Evolutionary conservation across 1,140 invertebrate genomes (phyloP).

Genomic region (Drosophila ironensis): DNA sequence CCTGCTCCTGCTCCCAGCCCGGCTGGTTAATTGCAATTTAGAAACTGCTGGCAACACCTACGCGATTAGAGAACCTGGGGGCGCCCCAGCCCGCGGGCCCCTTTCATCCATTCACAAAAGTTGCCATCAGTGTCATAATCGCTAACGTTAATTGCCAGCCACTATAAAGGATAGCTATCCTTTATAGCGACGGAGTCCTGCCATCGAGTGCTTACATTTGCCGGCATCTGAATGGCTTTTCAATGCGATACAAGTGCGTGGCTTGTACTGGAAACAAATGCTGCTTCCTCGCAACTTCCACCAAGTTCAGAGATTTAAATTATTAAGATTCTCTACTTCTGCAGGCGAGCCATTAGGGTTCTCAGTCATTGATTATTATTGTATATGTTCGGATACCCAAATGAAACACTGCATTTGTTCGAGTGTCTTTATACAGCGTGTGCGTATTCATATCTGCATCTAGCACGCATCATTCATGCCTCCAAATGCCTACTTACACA

Average conservation of each 20-base stretch:
- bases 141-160: conserved; percentile 36
- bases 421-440: neutral
- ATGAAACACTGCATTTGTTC: neutral
- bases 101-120: too few species aligned
- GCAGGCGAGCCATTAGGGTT: too few species aligned
- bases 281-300: too few species aligned
- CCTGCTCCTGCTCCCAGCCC: neutral
- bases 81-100: too few species aligned
- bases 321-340: too few species aligned
- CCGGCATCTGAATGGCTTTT: conserved; percentile 38
- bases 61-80: conserved; percentile 12
- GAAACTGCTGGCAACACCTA: conserved; percentile 23
- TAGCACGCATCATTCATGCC: conserved; percentile 32
- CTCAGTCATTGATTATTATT: too few species aligned
- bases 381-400: too few species aligned
- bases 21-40: conserved; percentile 14
- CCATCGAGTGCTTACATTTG: conserved; percentile 31
- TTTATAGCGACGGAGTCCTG: neutral
- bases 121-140: conserved; percentile 22
- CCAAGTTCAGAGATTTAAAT: too few species aligned
- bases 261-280: conserved; percentile 6
- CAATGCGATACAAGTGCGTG: conserved; percentile 25
- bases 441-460: conserved; percentile 36
- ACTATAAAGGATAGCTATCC: conserved; percentile 16
- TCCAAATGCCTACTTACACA: neutral